A percentile compares a stretch with the other conserved stretches of the same genome.
These are phyloP conservation scores for Blastobasis lacticolella DNA, from an alignment of 2,888 invertebrate genomes.

Conservation along the genomic window DNA sequence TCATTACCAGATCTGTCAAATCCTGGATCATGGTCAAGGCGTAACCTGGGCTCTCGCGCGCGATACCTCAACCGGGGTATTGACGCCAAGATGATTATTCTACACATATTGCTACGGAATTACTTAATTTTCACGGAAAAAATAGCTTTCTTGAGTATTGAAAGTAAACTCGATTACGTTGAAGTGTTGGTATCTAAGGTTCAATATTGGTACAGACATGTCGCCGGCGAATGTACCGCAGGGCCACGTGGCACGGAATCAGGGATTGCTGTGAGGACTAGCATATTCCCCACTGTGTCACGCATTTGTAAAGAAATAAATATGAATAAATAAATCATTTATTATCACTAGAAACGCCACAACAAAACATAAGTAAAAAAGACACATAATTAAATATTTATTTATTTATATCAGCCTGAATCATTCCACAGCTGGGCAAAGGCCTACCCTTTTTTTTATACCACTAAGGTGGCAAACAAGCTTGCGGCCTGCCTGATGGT, in stretches of 20 bases:
- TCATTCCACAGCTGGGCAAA: too few species aligned
- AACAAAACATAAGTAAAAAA: not conserved
- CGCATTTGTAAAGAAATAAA: not conserved
- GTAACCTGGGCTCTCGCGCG: too few species aligned
- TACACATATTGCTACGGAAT: not conserved
- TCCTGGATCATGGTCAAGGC: too few species aligned
- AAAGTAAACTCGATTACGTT: slow-evolving; percentile 3
- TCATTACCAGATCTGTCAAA: too few species aligned
- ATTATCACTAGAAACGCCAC: not conserved
- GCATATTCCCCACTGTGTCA: not conserved
- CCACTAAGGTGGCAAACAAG: too few species aligned
- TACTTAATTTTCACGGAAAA: not conserved
- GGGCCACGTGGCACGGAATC: not conserved
- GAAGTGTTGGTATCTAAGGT: slow-evolving; percentile 1
- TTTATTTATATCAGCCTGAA: too few species aligned
- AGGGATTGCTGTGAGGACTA: not conserved
- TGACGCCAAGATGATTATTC: not conserved
- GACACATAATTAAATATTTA: too few species aligned
- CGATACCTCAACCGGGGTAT: too few species aligned
- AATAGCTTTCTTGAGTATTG: not conserved
- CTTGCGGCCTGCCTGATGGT: too few species aligned
- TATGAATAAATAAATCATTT: not conserved
- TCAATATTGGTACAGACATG: not conserved
- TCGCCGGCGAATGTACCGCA: not conserved
- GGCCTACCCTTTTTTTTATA: too few species aligned